Evolutionary conservation across 2,888 invertebrate genomes (phyloP).

Genomic region (Drosophila meridionalis): DNA sequence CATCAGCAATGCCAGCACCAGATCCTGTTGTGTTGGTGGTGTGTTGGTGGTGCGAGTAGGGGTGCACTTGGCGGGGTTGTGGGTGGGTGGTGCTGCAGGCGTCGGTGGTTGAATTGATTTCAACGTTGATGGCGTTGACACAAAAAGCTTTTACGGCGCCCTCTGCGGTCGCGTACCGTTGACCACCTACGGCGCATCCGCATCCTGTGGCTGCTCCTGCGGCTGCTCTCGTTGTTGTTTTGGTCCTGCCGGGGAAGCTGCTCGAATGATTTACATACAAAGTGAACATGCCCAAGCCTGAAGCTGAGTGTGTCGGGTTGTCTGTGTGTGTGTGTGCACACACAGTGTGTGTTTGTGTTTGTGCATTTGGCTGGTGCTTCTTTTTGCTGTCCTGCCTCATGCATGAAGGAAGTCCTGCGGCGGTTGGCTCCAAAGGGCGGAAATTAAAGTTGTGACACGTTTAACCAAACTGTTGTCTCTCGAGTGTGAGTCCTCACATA

Average conservation of each 20-base stretch:
- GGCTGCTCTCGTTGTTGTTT: constrained; percentile 56
- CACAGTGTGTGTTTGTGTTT: constrained; percentile 11
- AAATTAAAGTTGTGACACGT: constrained; percentile 78
- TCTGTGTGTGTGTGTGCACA: background rate
- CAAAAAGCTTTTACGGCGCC: constrained; percentile 82
- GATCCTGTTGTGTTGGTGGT: constrained; percentile 37
- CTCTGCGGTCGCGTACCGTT: constrained; percentile 79
- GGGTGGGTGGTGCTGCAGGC: constrained; percentile 29
- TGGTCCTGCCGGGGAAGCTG: constrained; percentile 52
- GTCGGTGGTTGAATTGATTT: constrained; percentile 76
- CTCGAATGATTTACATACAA: constrained; percentile 77
- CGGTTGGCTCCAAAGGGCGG: constrained; percentile 60
- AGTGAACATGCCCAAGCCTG: constrained; percentile 70
- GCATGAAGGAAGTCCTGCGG: constrained; percentile 60
- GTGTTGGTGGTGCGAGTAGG: constrained; percentile 20
- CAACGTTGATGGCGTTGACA: constrained; percentile 82
- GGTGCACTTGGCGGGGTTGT: constrained; percentile 3
- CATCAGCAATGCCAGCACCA: constrained; percentile 69
- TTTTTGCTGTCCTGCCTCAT: constrained; percentile 30
- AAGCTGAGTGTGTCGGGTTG: constrained; percentile 29
- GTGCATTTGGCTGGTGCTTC: constrained; percentile 49
- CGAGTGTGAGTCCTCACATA: constrained; percentile 45
- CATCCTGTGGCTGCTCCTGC: constrained; percentile 62
- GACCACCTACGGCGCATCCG: constrained; percentile 76
- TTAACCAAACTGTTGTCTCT: constrained; percentile 56